Evolutionary conservation across 2,888 invertebrate species (phyloP), one percentile per base, ranked within the genome.

Genomic region (Caradrina clavipalpis): DNA sequence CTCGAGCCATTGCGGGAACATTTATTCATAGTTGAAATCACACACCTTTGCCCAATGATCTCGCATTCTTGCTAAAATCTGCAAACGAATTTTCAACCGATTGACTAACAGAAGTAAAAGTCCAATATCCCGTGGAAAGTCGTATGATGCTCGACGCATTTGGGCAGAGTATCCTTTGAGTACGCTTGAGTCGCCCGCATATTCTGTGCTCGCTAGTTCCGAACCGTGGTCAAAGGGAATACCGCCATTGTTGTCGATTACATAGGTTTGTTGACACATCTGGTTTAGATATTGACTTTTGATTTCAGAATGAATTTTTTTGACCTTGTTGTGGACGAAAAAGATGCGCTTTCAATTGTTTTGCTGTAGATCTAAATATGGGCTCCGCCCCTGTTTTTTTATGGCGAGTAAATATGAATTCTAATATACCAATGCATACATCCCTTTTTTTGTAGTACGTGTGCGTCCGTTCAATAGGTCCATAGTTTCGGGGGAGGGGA

Each of bases 91-190:
- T 69, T 66, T 76, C 42, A 63, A 35, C 56, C 53, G 42, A 54
- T 61, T 74, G 57, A 58, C 58, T 65, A 50, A 7, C 50, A 39
- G 10, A 50, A 42, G 62, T 75, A 57, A 66, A 69, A 80, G 49
- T 66, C 26, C 55, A 80, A 77, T 75, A 53, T 65, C 51, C 58
- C 21, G 61, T 74, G 4, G 58, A 65, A 62, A 75, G 58, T 69
- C 64, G 54, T 57, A 64, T 47, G 80, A 53, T 55, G 64, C 31
- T 62, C 35, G 56, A 65, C 26, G 65, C 62, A 76, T 71, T 68
- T 73, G 50, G 54, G 57, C 26, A 56, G 78, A 61, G 57, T 72
- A 81, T 77, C 78, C 81, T 81, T 78, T 78, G 81, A 78, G 17
- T 42, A 57, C 31, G 68, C 68, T 72, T 49, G 59, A 63, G 62